phyloP scores from a whole-genome alignment of 37 sponge, comb jelly and placozoan species.

The Chondrilla cf. caribensis region DNA sequence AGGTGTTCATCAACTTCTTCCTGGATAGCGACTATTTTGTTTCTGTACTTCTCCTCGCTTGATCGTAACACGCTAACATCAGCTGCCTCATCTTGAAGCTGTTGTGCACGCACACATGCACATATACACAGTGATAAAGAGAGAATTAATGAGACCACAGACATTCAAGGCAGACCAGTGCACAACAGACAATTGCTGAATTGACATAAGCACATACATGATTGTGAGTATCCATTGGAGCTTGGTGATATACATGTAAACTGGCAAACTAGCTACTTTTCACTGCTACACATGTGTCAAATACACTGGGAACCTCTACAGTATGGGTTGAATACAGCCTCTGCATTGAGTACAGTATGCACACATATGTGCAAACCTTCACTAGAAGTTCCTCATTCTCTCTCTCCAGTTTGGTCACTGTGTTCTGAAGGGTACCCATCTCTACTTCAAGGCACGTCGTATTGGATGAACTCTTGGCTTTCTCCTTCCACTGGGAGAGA shows the following conservation, averaged over 20 bases:
- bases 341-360: too few relatives aligned
- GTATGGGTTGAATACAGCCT: too few relatives aligned
- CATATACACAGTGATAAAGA: too few relatives aligned
- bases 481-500: not conserved
- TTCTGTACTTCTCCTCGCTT: not conserved
- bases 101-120: not conserved
- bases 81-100: slow-evolving; percentile 1
- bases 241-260: too few relatives aligned
- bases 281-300: too few relatives aligned
- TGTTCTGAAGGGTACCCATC: not conserved
- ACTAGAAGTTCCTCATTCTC: not conserved
- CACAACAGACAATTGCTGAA: too few relatives aligned
- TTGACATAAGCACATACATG: too few relatives aligned
- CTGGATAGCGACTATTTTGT: not conserved
- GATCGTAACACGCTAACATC: not conserved
- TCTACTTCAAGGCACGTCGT: not conserved
- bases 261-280: too few relatives aligned
- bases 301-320: too few relatives aligned
- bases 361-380: slow-evolving; percentile 11
- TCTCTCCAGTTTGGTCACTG: not conserved
- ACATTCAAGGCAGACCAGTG: too few relatives aligned
- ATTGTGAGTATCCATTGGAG: too few relatives aligned
- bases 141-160: too few relatives aligned
- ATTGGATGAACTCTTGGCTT: not conserved
- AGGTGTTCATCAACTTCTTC: slow-evolving; percentile 9